A percentile compares a stretch with the other conserved stretches of the same genome.
phyloP scores from a whole-genome alignment of 2,888 invertebrate genomes.

The Nomada lathburiana region DNA sequence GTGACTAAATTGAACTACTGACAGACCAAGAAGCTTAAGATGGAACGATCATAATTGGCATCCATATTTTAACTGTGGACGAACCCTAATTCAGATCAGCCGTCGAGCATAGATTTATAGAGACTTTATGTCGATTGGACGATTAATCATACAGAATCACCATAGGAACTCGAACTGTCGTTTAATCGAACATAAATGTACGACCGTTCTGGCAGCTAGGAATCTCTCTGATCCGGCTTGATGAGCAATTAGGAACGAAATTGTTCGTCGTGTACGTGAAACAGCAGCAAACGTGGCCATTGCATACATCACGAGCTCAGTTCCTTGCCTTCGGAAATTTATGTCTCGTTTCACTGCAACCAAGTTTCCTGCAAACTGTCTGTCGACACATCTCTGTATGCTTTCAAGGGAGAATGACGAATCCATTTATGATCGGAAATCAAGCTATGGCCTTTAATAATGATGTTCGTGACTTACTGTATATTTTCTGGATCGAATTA shows the following conservation, averaged over 20 bases:
- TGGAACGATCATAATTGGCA: not conserved
- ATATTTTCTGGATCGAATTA: no score
- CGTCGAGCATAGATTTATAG: slow-evolving; percentile 15
- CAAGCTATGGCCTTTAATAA: not conserved
- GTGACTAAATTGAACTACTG: not conserved
- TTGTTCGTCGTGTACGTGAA: slow-evolving; percentile 47
- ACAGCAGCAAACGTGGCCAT: slow-evolving; percentile 67
- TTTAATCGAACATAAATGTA: slow-evolving; percentile 46
- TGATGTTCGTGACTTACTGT: no score
- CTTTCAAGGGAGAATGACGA: slow-evolving; percentile 7
- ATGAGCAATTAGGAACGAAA: slow-evolving; percentile 78
- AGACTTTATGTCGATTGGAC: slow-evolving; percentile 49
- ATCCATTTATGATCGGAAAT: not conserved
- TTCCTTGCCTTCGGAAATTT: slow-evolving; percentile 68
- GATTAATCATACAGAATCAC: slow-evolving; percentile 70
- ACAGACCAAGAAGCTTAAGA: no score
- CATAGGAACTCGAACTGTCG: slow-evolving; percentile 37
- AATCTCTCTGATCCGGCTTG: slow-evolving; percentile 75
- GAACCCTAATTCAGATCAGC: not conserved
- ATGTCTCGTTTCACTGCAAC: slow-evolving; percentile 41
- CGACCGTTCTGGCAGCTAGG: slow-evolving; percentile 47
- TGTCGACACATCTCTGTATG: slow-evolving; percentile 25
- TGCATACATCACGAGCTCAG: slow-evolving; percentile 17
- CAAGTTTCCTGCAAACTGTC: slow-evolving; percentile 12
- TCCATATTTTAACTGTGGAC: not conserved